Evolutionary conservation across 2,113 vertebrate genomes (phyloP), one percentile per base, ranked within the genome.

Genomic region (Triplophysa siluroides): DNA sequence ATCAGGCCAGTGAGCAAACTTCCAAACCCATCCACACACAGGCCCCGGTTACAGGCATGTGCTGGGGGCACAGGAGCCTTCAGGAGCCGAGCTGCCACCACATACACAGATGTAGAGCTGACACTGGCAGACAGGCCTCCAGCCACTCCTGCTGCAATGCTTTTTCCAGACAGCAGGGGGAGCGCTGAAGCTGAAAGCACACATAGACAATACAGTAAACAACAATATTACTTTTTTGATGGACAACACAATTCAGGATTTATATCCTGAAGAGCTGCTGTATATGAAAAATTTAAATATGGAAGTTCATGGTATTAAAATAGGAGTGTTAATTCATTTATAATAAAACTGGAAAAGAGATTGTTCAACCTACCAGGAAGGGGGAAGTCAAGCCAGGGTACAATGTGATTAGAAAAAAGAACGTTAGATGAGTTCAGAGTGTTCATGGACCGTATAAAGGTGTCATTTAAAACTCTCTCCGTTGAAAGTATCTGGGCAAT

Each of bases 1-100:
- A 96, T 83, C n/a, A 94, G 74, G 68, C 93, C 95, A 0, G 93
- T 87, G 63, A 95, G 83, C 65, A 95, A 82, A 82, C 89, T 95
- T 66, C 93, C 91, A 64, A 95, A 62, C 1, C 94, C 95, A 83
- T 96, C 94, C 14, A 71, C 52, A 81, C 90, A 90, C 63, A 96
- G 89, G 0, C 94, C 95, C 2, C 95, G 88, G 88, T 91, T 95
- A 83, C 88, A 94, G 41, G 93, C 86, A 0, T 92, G 81, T 0
- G 86, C 60, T 2, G 93, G 91, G 0, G 90, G 90, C 8, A 10
- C 63, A 0, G 93, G 89, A 38, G 83, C 87, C 69, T 8, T 85
- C 82, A 94, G 79, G 64, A 93, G 84, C 72, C 86, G 88, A 29
- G 91, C 84, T 0, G 93, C 94, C 66, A 95, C 74, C 74, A 94